These are phyloP conservation scores for Tuta absoluta DNA, from an alignment of 2,888 invertebrate species.

Conservation along the genomic window DNA sequence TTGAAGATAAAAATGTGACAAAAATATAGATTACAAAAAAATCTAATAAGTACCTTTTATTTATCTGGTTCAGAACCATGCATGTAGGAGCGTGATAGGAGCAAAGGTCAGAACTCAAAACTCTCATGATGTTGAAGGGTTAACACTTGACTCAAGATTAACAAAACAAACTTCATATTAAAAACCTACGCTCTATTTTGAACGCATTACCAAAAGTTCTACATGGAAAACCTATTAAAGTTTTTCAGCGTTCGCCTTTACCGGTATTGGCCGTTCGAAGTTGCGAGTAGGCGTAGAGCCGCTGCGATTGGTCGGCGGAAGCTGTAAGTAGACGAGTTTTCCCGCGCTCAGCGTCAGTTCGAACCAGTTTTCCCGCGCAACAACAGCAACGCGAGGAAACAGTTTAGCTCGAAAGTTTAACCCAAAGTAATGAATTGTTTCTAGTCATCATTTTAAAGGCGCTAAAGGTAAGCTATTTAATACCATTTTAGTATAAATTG, in stretches of 20 bases:
- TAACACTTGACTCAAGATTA: background rate
- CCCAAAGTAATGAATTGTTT: slow-evolving; percentile 60
- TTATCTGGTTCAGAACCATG: background rate
- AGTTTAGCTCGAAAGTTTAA: slow-evolving; percentile 41
- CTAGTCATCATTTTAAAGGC: slow-evolving; percentile 34
- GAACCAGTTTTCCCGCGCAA: slow-evolving; percentile 61
- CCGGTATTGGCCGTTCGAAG: slow-evolving; percentile 55
- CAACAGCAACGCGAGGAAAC: slow-evolving; percentile 36
- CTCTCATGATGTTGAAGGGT: background rate
- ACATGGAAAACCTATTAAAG: slow-evolving; percentile 76
- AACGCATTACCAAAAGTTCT: slow-evolving; percentile 52
- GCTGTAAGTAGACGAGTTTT: slow-evolving; percentile 72
- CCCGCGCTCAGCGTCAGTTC: slow-evolving; percentile 74
- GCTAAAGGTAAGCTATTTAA: slow-evolving; percentile 2
- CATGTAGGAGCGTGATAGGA: background rate
- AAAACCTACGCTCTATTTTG: background rate
- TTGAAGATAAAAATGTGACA: too few species aligned
- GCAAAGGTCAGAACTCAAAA: background rate
- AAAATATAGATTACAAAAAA: too few species aligned
- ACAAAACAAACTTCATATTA: background rate
- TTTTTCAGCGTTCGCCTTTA: slow-evolving; percentile 69
- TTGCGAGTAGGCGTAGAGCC: slow-evolving; percentile 62
- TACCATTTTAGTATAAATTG: background rate
- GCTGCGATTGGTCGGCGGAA: slow-evolving; percentile 57
- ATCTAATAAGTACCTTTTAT: too few species aligned